Conservation (phyloP, 2,888 invertebrate genomes). For the Amblyteles armatorius region DNA sequence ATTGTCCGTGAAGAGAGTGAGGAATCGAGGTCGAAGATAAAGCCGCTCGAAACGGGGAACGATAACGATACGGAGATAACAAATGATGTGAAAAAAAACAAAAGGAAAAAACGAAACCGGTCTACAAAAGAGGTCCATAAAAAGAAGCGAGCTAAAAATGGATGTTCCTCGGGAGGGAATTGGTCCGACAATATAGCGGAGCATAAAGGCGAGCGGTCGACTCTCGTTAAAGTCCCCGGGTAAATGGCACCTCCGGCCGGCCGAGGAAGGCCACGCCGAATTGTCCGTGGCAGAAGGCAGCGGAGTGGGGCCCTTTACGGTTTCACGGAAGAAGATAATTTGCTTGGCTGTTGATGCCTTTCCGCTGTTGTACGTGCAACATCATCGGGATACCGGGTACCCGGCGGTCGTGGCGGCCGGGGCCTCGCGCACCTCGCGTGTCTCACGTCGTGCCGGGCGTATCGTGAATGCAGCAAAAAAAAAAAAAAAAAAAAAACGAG, state of each 20-base stretch:
- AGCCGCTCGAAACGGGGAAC: neutral
- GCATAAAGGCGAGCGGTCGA: constrained; percentile 10
- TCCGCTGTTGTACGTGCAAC: constrained; percentile 42
- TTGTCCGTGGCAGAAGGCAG: constrained; percentile 44
- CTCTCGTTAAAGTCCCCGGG: constrained; percentile 51
- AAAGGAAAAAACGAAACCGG: neutral
- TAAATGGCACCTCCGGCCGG: constrained; percentile 59
- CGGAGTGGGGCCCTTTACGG: constrained; percentile 56
- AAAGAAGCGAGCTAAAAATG: constrained; percentile 1
- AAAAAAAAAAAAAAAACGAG: neutral
- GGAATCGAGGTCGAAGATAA: neutral
- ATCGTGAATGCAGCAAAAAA: constrained; percentile 7
- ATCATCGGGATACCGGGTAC: constrained; percentile 10
- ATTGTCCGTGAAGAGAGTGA: neutral
- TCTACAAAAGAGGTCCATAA: neutral
- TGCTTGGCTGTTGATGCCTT: constrained; percentile 55
- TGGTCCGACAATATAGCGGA: constrained; percentile 48
- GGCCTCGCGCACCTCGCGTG: constrained; percentile 52
- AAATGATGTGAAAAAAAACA: neutral
- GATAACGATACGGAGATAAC: neutral
- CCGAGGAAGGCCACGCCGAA: constrained; percentile 52
- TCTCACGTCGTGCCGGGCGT: constrained; percentile 37
- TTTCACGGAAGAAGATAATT: constrained; percentile 67
- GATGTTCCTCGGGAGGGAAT: constrained; percentile 15
- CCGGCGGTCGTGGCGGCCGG: neutral